Evolutionary conservation across 1,140 invertebrate species (phyloP), one percentile per base, ranked within the genome.

Genomic region (Tetramorium simillimum): DNA sequence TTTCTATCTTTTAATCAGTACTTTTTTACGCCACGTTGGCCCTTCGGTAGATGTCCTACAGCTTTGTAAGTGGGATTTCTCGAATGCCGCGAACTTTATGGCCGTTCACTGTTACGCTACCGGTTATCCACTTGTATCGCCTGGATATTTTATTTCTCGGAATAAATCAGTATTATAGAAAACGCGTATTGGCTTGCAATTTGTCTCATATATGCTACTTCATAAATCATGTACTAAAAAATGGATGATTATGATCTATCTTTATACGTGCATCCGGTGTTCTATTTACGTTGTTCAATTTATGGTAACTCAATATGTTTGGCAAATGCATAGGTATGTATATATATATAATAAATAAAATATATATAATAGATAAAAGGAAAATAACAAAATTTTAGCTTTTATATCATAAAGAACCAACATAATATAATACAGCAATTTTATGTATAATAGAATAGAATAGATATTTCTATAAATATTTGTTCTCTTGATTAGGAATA

Each of bases 1-100:
- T 75, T 84, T 73, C 60, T 58, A 33, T 28, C 70, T 60, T 49
- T 70, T 73, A 75, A 84, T 84, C 33, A 37, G 69, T 46, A 72
- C 21, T 73, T 46, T 46, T 72, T 73, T 73, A 58, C 14, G 49
- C 9, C 65, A 37, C 49, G 67, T n/a, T 28, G 37, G 1, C 28
- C 67, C 63, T 53, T 18, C 28, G 7, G 21, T 9, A 21, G 1
- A 40, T 24, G 18, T 60, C 43, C 53, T 46, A 33, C 78, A 21
- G 2, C 24, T 4, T 33, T 4, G 33, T 43, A 82, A 21, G 18
- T 24, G 6, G 28, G 43, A 65, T 78, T 78, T 67, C 43, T 80
- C 80, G 21, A 46, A 6, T 18, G 24, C 16, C 49, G 37, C 51
- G 5, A 58, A 21, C 80, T 82, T 28, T 58, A 58, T 73, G 18